phyloP scores from a whole-genome alignment of 2,797 vertebrate species.

The Lagocephalus sceleratus region DNA sequence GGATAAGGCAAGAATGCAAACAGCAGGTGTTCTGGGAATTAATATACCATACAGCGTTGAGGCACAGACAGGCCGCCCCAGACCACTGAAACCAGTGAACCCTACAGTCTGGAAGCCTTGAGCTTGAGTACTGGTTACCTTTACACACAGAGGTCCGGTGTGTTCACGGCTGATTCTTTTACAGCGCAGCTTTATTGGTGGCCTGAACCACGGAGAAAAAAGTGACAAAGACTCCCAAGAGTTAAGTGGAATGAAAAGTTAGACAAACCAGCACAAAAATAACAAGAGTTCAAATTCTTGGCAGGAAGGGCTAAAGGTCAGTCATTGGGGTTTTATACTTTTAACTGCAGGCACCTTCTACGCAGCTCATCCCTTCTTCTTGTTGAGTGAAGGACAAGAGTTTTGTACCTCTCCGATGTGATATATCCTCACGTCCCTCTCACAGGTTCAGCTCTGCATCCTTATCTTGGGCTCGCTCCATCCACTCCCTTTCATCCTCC shows the following conservation, averaged over 20 bases:
- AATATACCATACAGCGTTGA: constrained; percentile 46
- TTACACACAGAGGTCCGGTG: constrained; percentile 2
- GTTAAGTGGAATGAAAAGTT: constrained; percentile 6
- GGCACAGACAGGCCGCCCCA: constrained; percentile 24
- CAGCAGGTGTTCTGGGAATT: constrained; percentile 66
- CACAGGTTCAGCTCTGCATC: constrained; percentile 23
- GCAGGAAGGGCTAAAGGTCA: background rate
- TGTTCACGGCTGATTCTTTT: constrained; percentile 25
- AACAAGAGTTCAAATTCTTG: constrained; percentile 11
- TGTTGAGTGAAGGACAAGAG: too few species aligned
- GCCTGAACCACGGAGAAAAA: constrained; percentile 20
- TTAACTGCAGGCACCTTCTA: constrained; percentile 1
- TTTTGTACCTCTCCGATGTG: background rate
- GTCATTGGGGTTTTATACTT: constrained; percentile 1
- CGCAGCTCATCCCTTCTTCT: constrained; percentile 1
- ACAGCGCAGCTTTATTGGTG: constrained; percentile 28
- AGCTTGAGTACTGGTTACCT: constrained; percentile 27
- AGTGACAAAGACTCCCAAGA: constrained; percentile 31
- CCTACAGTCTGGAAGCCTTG: constrained; percentile 42
- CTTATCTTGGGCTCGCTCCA: constrained; percentile 46
- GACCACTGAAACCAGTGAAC: constrained; percentile 55
- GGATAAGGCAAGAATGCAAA: constrained; percentile 69
- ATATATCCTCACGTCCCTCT: background rate
- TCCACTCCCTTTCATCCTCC: constrained; percentile 58
- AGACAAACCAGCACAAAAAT: constrained; percentile 1